Conservation (phyloP, 2,888 invertebrate species). For the Erynnis tages region DNA sequence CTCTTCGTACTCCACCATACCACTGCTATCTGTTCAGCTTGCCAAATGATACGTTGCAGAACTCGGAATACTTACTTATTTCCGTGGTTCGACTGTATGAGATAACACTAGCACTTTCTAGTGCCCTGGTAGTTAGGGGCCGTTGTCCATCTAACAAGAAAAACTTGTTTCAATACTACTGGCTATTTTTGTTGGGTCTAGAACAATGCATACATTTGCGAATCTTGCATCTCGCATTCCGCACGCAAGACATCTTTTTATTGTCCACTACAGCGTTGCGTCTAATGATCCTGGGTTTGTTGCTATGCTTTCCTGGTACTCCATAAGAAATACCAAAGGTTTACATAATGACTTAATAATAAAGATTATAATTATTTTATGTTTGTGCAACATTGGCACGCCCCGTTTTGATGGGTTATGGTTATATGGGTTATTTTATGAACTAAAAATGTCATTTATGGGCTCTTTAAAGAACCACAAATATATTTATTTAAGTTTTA, state of each 20-base stretch:
- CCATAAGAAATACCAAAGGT: neutral
- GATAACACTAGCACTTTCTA: constrained; percentile 21
- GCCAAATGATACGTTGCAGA: constrained; percentile 25
- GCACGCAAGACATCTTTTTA: constrained; percentile 26
- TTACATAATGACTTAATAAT: constrained; percentile 2
- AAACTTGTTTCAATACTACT: constrained; percentile 23
- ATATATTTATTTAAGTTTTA: too few relatives aligned
- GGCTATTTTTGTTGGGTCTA: constrained; percentile 23
- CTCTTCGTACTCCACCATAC: neutral
- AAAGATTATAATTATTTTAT: neutral
- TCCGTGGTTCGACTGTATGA: constrained; percentile 19
- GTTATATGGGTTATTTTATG: too few relatives aligned
- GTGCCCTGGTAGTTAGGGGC: constrained; percentile 24
- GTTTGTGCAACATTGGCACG: neutral
- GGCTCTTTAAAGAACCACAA: too few relatives aligned
- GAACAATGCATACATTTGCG: constrained; percentile 27
- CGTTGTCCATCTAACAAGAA: constrained; percentile 26
- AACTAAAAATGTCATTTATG: too few relatives aligned
- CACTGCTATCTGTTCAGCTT: constrained; percentile 5
- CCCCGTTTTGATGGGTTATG: too few relatives aligned
- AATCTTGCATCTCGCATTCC: constrained; percentile 27
- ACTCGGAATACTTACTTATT: constrained; percentile 20
- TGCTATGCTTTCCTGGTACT: constrained; percentile 17
- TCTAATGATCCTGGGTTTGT: constrained; percentile 22
- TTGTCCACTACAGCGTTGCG: constrained; percentile 15